Evolutionary conservation across 2,888 invertebrate genomes (phyloP), one percentile per base, ranked within the genome.

Genomic region (Nysson spinosus): DNA sequence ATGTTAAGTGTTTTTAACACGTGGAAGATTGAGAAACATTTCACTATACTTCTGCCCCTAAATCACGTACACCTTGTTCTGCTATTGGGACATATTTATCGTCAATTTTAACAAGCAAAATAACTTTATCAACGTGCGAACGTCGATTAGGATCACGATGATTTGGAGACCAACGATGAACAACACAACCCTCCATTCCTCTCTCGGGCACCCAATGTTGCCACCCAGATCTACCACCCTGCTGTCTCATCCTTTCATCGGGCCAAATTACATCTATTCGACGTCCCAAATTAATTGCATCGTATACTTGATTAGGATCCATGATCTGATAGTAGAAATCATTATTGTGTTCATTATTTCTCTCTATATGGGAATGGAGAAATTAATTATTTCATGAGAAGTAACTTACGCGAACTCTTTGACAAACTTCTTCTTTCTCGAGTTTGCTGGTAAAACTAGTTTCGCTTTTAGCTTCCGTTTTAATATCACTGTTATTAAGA

Each of bases 241-340:
- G 90, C 64, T 92, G 92, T 51, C 96, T 88, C 93, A 96, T 96
- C 47, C 92, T 91, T 84, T 97, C 97, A 75, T 93, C 94, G 0
- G 98, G 98, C 98, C 98, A 99, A 75, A 93, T 92, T n/a, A 98
- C 97, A 81, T 97, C 97, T 61, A 97, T 96, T 68, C 96, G 89
- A 64, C 96, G 89, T 5, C 96, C 96, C 72, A 96, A 88, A 87
- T 98, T 98, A 56, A 98, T 94, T 67, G 95, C 95, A 84, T 97
- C 96, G 81, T 95, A 97, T 37, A 97, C 96, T 80, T 92, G 89
- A 85, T 90, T 91, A 7, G 92, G 91, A 85, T 92, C 92, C 70
- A 90, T 87, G 72, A 92, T 91, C 89, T 90, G 34, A 28, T 37
- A 57, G 22, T 7, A 32, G 24, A 12, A 1, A 34, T n/a, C n/a